Base-by-base conservation (phyloP, 2,797 vertebrate genomes). In the Aselliscus stoliczkanus region DNA sequence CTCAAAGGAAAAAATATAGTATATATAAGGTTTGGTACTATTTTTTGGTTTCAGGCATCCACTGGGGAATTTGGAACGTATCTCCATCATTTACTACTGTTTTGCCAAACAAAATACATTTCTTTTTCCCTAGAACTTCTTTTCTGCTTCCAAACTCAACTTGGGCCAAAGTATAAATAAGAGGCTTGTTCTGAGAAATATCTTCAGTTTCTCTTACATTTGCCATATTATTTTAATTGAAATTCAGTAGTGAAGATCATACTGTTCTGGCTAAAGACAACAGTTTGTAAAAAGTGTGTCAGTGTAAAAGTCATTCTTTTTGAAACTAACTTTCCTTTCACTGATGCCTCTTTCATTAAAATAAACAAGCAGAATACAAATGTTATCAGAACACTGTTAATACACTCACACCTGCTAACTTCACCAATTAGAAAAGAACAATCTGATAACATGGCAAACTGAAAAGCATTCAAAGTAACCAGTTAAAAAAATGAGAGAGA, bases 241-340 rank as follows among this genome's bases (percentile, higher is more conserved):
- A 86, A 42, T 73, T 88, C 7, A 75, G 52, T 34, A 86, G 76
- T 58, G 13, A 93, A 86, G 37, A 56, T 37, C n/a, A 54, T 44
- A 85, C 7, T 31, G 7, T 42, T 83, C 29, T 69, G 10, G 20
- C 21, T 84, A 94, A 80, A 44, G 52, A 47, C 29, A 64, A 70
- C 2, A 90, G 54, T 12, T 82, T 31, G 94, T 88, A 42, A 91
- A 91, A 96, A 92, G 52, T 92, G 2, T 84, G 18, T 60, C 31
- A 87, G 47, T 70, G 58, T 5, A 72, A 83, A 81, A 73, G 42
- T 54, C 34, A 76, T 50, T 77, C 34, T 77, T 95, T 92, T 75
- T 73, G 72, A 84, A 96, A 83, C 2, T 89, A 65, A 93, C 18
- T 88, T 92, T 80, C 58, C 34, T 85, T 90, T 20, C 29, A 93